phyloP scores from a whole-genome alignment of 2,797 vertebrate species.

The Peromyscus eremicus region DNA sequence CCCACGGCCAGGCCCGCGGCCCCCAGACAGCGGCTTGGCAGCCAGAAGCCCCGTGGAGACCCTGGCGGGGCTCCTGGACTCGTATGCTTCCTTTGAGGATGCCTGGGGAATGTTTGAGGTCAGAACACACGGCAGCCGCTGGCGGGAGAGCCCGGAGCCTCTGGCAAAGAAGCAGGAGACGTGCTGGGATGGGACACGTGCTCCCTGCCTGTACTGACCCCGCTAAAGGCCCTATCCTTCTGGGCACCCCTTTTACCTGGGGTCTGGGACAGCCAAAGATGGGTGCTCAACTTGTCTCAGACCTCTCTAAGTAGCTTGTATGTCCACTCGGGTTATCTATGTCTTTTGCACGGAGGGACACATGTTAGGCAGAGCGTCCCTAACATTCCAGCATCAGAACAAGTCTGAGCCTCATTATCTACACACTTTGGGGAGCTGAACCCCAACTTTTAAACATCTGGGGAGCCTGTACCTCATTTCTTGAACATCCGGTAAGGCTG shows the following conservation, averaged over 20 bases:
- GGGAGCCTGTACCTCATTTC: not conserved
- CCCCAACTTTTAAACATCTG: not conserved
- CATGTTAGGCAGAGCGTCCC: not conserved
- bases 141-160: not conserved
- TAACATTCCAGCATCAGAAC: too few species aligned
- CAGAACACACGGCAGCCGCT: not conserved
- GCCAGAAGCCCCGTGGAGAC: conserved; percentile 38
- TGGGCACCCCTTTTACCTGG: not conserved
- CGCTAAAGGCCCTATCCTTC: not conserved
- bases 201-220: not conserved
- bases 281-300: rapidly evolving
- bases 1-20: conserved; percentile 29
- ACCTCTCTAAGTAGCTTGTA: not conserved
- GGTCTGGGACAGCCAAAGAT: not conserved
- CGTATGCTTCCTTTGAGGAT: conserved; percentile 63
- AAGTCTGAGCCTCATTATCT: too few species aligned
- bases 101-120: conserved; percentile 68
- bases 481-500: not conserved
- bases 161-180: not conserved
- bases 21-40: conserved; percentile 68
- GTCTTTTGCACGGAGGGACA: rapidly evolving
- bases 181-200: not conserved
- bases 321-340: rapidly evolving
- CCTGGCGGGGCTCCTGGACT: conserved; percentile 64
- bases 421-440: not conserved